phyloP scores from a whole-genome alignment of 2,888 invertebrate genomes.

The Chalcis sispes region DNA sequence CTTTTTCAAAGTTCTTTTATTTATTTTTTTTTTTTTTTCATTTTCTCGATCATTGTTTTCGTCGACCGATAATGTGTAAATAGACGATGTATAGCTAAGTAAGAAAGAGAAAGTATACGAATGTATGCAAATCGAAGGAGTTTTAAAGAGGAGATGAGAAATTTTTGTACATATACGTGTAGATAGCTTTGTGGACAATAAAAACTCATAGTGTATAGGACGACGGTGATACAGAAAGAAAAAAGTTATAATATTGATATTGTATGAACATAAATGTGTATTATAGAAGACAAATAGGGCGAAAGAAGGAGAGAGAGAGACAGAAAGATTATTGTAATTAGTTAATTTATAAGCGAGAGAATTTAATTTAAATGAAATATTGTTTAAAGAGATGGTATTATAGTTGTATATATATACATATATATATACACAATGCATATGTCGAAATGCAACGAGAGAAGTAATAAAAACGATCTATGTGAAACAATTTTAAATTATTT shows the following conservation, averaged over 20 bases:
- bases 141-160: background rate
- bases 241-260: slow-evolving; percentile 9
- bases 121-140: background rate
- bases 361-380: slow-evolving; percentile 66
- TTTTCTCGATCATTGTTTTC: background rate
- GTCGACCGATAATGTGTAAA: no score
- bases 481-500: slow-evolving; percentile 57
- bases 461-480: slow-evolving; percentile 67
- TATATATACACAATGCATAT: slow-evolving; percentile 6
- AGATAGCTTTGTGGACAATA: slow-evolving; percentile 69
- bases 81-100: no score
- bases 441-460: slow-evolving; percentile 59
- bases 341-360: slow-evolving; percentile 69
- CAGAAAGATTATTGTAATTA: slow-evolving; percentile 68
- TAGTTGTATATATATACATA: slow-evolving; percentile 60
- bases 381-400: slow-evolving; percentile 69
- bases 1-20: background rate
- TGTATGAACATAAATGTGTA: background rate
- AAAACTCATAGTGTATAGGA: slow-evolving; percentile 58
- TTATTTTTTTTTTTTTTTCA: background rate
- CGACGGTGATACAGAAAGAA: slow-evolving; percentile 54
- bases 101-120: no score
- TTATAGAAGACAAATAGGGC: background rate
- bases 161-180: slow-evolving; percentile 60
- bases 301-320: slow-evolving; percentile 38